Percentiles rank a stretch among this genome's conserved stretches.
Conservation (phyloP, 1,140 invertebrate species). For the Bemisia tabaci region DNA sequence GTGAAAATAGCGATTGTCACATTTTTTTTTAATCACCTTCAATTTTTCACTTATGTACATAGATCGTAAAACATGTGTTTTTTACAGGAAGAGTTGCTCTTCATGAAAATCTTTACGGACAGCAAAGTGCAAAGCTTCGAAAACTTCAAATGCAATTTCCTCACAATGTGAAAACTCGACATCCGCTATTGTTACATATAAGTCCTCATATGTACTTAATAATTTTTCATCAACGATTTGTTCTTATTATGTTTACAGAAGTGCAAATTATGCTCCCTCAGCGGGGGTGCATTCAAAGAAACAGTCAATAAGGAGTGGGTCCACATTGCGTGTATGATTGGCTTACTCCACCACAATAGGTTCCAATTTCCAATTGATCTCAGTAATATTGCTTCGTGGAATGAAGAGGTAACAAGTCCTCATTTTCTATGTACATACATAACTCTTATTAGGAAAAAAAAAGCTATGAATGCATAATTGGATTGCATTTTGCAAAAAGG, state of each 20-base stretch:
- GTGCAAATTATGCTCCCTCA: background rate
- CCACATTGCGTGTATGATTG: background rate
- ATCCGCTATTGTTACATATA: background rate
- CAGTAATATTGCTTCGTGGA: background rate
- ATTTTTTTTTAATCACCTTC: too few species aligned
- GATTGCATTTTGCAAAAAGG: too few species aligned
- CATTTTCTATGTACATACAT: too few species aligned
- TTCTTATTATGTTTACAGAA: background rate
- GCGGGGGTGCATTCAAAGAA: background rate
- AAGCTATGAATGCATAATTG: too few species aligned
- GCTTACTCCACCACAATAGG: background rate
- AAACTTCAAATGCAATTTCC: background rate
- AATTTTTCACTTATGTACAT: too few species aligned
- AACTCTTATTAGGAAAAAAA: too few species aligned
- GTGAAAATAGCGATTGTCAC: too few species aligned
- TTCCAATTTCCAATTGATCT: background rate
- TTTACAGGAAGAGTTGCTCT: too few species aligned
- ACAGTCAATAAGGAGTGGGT: background rate
- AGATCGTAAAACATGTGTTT: too few species aligned
- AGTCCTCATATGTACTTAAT: background rate
- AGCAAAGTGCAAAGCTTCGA: background rate
- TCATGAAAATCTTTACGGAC: too few species aligned
- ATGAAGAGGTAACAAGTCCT: background rate
- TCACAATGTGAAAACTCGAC: background rate
- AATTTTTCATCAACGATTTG: background rate